Evolutionary conservation across 2,113 vertebrate species (phyloP), one percentile per base, ranked within the genome.

Genomic region (Hyla sarda): DNA sequence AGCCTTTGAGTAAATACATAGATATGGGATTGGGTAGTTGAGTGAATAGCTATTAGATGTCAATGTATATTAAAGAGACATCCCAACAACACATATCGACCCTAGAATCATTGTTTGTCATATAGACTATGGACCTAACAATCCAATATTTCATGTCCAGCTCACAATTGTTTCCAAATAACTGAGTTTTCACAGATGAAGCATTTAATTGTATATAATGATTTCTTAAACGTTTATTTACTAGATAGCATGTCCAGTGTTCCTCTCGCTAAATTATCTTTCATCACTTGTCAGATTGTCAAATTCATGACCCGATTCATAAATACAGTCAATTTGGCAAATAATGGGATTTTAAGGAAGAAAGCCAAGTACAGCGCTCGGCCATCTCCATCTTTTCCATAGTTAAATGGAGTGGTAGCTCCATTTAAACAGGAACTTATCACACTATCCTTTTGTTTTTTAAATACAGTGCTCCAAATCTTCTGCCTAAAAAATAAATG

Each of bases 201-300:
- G 21, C 34, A 41, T 19, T 41, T 41, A 71, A 71, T 71, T 41
- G 67, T 19, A 71, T 17, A 23, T 71, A 71, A 71, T 41, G 34
- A 71, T 71, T 71, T 37, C 19, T 1, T 32, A 7, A 2, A 41
- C 34, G 4, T 41, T 41, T 37, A 69, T 69, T 10, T 34, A 69
- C 65, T 19, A 2, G 65, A 21, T 14, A 69, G 30, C 28, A 8
- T 25, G 30, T 21, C 19, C 65, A 69, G 17, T 19, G 30, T 19
- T 34, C 11, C 30, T 69, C 65, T 37, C 16, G 34, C 30, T 37
- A 32, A 21, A 34, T 69, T 34, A 34, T 69, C 32, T 69, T 37
- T 69, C 65, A 69, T 69, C 65, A 30, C 62, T 67, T 32, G 62
- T 32, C 62, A 67, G 25, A 67, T 67, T 67, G 12, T 28, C 62